A percentile compares a stretch with the other conserved stretches of the same genome.
phyloP scores from a whole-genome alignment of 2,113 vertebrate species.

The Hippocampus abdominalis region DNA sequence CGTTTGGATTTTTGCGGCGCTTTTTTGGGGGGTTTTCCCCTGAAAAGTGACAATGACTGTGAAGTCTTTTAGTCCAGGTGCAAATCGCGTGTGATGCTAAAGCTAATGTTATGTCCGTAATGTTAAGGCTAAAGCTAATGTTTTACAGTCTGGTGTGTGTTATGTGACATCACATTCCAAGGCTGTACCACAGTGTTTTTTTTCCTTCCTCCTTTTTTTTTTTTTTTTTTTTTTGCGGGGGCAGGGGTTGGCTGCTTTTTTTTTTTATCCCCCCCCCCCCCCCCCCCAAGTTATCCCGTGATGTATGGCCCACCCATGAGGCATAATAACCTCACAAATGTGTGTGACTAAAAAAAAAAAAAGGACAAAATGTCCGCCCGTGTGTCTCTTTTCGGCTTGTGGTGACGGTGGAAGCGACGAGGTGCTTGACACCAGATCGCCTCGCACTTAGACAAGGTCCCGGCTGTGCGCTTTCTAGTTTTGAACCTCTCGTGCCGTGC shows the following conservation, averaged over 20 bases:
- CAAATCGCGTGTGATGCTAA: too few species aligned
- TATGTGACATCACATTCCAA: neutral
- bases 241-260: constrained; percentile 13
- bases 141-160: too few species aligned
- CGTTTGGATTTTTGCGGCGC: too few species aligned
- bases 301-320: constrained; percentile 21
- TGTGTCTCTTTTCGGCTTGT: constrained; percentile 21
- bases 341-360: neutral
- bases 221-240: neutral
- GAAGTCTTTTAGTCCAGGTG: too few species aligned
- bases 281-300: constrained; percentile 31
- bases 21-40: too few species aligned
- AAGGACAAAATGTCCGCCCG: neutral
- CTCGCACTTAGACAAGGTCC: neutral
- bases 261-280: neutral
- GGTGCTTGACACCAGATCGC: constrained; percentile 40
- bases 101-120: too few species aligned
- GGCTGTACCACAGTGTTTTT: constrained; percentile 33
- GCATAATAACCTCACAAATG: neutral
- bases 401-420: constrained; percentile 45
- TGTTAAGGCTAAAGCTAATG: too few species aligned
- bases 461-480: constrained; percentile 26
- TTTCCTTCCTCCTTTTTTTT: constrained; percentile 33
- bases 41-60: too few species aligned
- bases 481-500: constrained; percentile 8